Conservation (phyloP, 2,888 invertebrate genomes). For the Dorcus parallelipipedus region DNA sequence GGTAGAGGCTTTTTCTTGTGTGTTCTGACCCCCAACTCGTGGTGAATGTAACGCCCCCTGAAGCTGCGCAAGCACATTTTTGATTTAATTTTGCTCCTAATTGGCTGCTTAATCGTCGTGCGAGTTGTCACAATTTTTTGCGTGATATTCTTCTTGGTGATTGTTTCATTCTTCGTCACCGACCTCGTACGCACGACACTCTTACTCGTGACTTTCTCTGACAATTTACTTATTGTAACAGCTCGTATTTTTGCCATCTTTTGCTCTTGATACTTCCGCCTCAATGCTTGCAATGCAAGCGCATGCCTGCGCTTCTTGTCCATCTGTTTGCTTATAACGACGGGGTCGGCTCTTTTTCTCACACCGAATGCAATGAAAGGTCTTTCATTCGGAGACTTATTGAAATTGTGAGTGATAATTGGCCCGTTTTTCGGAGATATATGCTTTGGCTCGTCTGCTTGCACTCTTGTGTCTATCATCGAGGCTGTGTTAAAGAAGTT, state of each 20-base stretch:
- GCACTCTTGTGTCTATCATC: constrained; percentile 43
- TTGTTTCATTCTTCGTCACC: constrained; percentile 45
- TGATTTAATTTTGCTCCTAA: constrained; percentile 27
- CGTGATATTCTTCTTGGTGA: constrained; percentile 39
- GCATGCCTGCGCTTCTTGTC: constrained; percentile 48
- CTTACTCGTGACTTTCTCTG: constrained; percentile 46
- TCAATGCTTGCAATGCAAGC: constrained; percentile 54
- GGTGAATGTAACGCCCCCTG: constrained; percentile 45
- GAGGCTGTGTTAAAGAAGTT: constrained; percentile 63
- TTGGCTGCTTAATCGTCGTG: constrained; percentile 37
- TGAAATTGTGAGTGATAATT: constrained; percentile 37
- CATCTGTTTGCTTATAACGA: constrained; percentile 47
- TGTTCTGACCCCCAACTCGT: constrained; percentile 32
- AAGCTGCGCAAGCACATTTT: constrained; percentile 50
- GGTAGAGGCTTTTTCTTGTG: constrained; percentile 5
- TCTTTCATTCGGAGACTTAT: constrained; percentile 38
- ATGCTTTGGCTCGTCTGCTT: constrained; percentile 35
- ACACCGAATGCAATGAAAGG: constrained; percentile 56
- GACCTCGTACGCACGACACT: constrained; percentile 53
- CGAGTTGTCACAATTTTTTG: constrained; percentile 43
- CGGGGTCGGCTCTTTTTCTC: constrained; percentile 55
- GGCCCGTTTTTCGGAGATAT: constrained; percentile 30
- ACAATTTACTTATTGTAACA: constrained; percentile 47
- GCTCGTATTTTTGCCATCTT: constrained; percentile 56
- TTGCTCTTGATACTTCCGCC: constrained; percentile 61